Evolutionary conservation across 2,797 vertebrate species (phyloP).

Genomic region (Sylvilagus floridanus): DNA sequence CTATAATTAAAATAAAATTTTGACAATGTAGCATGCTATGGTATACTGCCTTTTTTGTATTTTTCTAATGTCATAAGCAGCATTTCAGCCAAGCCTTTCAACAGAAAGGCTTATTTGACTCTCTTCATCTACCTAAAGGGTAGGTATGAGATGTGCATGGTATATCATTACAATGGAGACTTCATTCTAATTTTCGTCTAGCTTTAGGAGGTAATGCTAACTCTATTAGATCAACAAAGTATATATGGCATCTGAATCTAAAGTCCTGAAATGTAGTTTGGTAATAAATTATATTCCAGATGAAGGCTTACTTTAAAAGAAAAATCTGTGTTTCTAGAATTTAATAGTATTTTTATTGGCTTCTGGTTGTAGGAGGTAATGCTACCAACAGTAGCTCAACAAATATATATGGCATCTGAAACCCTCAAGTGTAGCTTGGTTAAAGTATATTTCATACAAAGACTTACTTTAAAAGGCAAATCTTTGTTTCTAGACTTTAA

Average conservation of each 20-base stretch:
- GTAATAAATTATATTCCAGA: not conserved
- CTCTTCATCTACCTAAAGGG: not conserved
- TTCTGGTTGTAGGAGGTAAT: not conserved
- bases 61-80: not conserved
- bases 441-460: not conserved
- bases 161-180: not conserved
- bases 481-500: not conserved
- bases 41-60: not conserved
- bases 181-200: not conserved
- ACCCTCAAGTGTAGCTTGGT: not conserved
- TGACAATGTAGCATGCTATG: not conserved
- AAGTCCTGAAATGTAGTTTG: not conserved
- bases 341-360: not conserved
- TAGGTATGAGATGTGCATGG: not conserved
- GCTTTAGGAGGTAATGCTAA: not conserved
- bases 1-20: not conserved
- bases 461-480: not conserved
- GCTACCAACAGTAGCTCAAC: not conserved
- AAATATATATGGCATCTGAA: not conserved
- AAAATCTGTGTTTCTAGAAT: not conserved
- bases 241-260: not conserved
- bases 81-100: not conserved
- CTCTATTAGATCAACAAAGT: not conserved
- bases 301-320: not conserved
- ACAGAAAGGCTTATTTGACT: not conserved